These are phyloP conservation scores for Scortum barcoo DNA, from an alignment of 2,113 vertebrate genomes.

Conservation along the genomic window DNA sequence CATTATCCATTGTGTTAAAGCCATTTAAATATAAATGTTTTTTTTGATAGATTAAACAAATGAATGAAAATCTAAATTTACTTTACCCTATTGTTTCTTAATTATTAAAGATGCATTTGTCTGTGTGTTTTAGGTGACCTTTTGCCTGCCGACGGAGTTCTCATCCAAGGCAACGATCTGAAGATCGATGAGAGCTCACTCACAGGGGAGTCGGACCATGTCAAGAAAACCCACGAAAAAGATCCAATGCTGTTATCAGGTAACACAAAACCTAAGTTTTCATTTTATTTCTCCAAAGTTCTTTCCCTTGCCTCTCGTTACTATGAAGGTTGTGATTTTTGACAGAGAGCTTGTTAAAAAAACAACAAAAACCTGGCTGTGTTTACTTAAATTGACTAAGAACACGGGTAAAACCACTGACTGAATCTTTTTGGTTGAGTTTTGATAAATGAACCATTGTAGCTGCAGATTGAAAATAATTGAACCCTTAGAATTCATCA, in stretches of 20 bases:
- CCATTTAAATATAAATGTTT: background rate
- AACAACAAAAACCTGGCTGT: too few species aligned
- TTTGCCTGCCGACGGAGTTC: conserved; percentile 94
- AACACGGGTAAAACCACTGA: background rate
- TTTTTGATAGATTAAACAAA: background rate
- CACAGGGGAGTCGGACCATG: conserved; percentile 98
- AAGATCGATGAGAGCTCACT: conserved; percentile 99
- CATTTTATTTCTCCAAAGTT: background rate
- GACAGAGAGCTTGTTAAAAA: background rate
- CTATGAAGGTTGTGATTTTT: background rate
- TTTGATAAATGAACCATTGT: background rate
- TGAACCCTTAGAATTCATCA: conserved; percentile 3
- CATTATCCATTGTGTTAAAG: background rate
- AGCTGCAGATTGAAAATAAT: conserved; percentile 2
- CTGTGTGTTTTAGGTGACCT: conserved; percentile 90
- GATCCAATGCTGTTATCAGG: conserved; percentile 98
- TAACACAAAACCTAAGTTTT: conserved; percentile 57
- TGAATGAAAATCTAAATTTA: background rate
- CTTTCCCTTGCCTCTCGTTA: background rate
- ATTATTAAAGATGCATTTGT: conserved; percentile 1
- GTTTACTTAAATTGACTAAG: conserved; percentile 38
- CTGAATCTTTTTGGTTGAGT: background rate
- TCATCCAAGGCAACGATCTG: conserved; percentile 98
- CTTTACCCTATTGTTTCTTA: background rate
- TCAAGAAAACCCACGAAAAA: conserved; percentile 93